These are phyloP conservation scores for Labia minor DNA, from an alignment of 2,888 invertebrate genomes.

Conservation along the genomic window DNA sequence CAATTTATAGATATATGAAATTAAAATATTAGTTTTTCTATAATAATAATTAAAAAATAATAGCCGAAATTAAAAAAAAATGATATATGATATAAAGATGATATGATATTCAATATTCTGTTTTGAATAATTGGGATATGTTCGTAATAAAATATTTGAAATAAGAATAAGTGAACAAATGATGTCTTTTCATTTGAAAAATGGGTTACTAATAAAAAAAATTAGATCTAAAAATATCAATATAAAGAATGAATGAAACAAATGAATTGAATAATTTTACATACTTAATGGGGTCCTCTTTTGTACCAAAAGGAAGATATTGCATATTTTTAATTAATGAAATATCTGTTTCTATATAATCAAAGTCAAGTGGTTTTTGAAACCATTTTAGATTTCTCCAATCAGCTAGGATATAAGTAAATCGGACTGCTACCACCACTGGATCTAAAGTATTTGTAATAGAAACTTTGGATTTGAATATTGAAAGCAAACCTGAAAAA, in stretches of 20 bases:
- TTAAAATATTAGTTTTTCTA: slow-evolving; percentile 13
- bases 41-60: neutral
- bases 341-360: slow-evolving; percentile 44
- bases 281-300: slow-evolving; percentile 59
- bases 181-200: too few relatives aligned
- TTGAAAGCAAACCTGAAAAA: slow-evolving; percentile 52
- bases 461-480: slow-evolving; percentile 83
- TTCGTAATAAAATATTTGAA: too few relatives aligned
- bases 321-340: slow-evolving; percentile 43
- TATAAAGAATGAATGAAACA: slow-evolving; percentile 14
- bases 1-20: slow-evolving; percentile 15
- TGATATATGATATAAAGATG: neutral
- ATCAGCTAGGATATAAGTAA: slow-evolving; percentile 58
- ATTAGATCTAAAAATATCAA: slow-evolving; percentile 8
- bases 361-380: slow-evolving; percentile 46
- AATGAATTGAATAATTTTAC: slow-evolving; percentile 16
- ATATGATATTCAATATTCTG: too few relatives aligned
- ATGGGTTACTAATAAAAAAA: too few relatives aligned
- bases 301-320: slow-evolving; percentile 72
- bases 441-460: slow-evolving; percentile 43
- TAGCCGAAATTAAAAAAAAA: slow-evolving; percentile 16
- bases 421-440: slow-evolving; percentile 59
- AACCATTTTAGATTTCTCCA: slow-evolving; percentile 50
- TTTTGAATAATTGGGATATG: too few relatives aligned
- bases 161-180: too few relatives aligned